phyloP scores from a whole-genome alignment of 2,113 vertebrate genomes.

The Menura novaehollandiae region DNA sequence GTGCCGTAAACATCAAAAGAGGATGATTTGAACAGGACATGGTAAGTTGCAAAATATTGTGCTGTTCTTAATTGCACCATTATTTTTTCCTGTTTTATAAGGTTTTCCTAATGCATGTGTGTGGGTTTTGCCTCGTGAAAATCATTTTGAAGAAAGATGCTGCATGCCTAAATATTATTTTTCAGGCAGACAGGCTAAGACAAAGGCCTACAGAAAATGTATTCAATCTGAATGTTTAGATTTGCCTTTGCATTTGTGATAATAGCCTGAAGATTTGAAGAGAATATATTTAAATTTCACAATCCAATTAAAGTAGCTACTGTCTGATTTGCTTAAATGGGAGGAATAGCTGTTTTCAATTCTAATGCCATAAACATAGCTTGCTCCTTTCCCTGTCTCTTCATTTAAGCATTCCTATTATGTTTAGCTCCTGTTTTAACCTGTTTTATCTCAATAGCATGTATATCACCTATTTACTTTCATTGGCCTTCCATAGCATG shows the following conservation, averaged over 20 bases:
- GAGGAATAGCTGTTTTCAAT: constrained; percentile 4
- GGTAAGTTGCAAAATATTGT: constrained; percentile 81
- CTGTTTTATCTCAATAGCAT: constrained; percentile 37
- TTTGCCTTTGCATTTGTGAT: constrained; percentile 17
- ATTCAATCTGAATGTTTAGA: constrained; percentile 18
- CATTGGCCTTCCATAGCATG: constrained; percentile 32
- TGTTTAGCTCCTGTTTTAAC: neutral
- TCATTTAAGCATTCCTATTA: neutral
- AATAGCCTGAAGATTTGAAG: constrained; percentile 6
- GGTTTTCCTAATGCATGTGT: constrained; percentile 49
- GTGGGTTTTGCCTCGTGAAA: constrained; percentile 69
- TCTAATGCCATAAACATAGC: neutral
- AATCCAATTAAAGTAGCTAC: constrained; percentile 24
- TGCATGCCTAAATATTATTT: constrained; percentile 74
- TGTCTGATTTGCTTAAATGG: constrained; percentile 30
- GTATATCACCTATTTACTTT: constrained; percentile 43
- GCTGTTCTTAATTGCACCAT: constrained; percentile 18
- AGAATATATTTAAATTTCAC: constrained; percentile 33
- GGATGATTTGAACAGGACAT: constrained; percentile 81
- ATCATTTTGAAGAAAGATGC: constrained; percentile 63
- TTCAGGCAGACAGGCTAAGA: constrained; percentile 70
- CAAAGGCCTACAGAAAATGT: constrained; percentile 73
- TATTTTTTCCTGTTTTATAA: constrained; percentile 38
- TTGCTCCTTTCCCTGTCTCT: neutral
- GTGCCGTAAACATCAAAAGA: constrained; percentile 82